These are phyloP conservation scores for Epirrita christyi DNA, from an alignment of 2,888 invertebrate genomes.

Conservation along the genomic window DNA sequence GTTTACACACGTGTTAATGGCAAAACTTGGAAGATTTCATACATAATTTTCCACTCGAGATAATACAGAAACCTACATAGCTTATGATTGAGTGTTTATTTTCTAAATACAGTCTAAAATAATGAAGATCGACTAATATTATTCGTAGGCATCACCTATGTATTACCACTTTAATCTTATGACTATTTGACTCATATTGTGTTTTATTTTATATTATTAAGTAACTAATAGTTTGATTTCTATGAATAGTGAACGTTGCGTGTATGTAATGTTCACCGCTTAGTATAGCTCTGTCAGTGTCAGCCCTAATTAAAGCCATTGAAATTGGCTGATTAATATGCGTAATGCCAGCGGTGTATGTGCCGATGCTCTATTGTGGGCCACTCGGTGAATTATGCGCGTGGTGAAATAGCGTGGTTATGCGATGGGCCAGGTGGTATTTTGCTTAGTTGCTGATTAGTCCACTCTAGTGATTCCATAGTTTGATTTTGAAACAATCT, in stretches of 20 bases:
- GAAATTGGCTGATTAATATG: slow-evolving; percentile 81
- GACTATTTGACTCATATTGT: too few relatives aligned
- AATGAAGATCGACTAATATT: slow-evolving; percentile 44
- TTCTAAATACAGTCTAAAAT: slow-evolving; percentile 42
- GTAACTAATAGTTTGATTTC: slow-evolving; percentile 23
- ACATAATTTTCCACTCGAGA: slow-evolving; percentile 34
- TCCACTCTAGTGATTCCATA: too few relatives aligned
- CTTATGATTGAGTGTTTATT: slow-evolving; percentile 33
- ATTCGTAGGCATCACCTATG: too few relatives aligned
- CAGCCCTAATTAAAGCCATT: slow-evolving; percentile 80
- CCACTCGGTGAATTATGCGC: slow-evolving; percentile 65
- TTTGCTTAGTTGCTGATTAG: slow-evolving; percentile 43
- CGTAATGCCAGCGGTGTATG: slow-evolving; percentile 67
- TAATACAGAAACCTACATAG: slow-evolving; percentile 34
- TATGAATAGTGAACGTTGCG: slow-evolving; percentile 29
- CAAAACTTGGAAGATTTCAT: slow-evolving; percentile 32
- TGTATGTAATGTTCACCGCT: slow-evolving; percentile 59
- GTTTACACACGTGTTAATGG: slow-evolving; percentile 34
- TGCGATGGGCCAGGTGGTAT: slow-evolving; percentile 47
- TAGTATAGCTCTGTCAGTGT: slow-evolving; percentile 79
- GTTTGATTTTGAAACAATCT: too few relatives aligned
- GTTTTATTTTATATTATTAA: not conserved
- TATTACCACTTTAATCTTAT: too few relatives aligned
- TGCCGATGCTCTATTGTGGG: slow-evolving; percentile 71
- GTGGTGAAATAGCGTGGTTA: slow-evolving; percentile 66